phyloP scores from a whole-genome alignment of 1,140 invertebrate genomes.

The Drosophila pruinosa region DNA sequence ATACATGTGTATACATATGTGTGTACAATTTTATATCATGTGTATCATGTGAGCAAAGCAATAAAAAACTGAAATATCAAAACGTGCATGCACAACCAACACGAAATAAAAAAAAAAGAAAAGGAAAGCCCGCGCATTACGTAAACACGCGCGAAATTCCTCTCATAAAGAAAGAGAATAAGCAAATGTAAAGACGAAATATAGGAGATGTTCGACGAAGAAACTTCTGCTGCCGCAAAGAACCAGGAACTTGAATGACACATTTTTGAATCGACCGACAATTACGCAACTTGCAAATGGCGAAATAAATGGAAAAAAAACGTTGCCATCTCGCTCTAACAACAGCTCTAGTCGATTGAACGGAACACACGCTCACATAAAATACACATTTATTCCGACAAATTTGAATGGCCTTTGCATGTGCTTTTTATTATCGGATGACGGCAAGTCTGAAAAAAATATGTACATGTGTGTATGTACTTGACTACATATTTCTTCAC shows the following conservation, averaged over 20 bases:
- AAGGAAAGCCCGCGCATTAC: constrained; percentile 56
- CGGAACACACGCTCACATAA: neutral
- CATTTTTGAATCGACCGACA: constrained; percentile 63
- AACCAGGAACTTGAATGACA: constrained; percentile 77
- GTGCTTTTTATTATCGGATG: constrained; percentile 70
- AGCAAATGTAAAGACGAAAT: no score
- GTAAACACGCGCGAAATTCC: constrained; percentile 52
- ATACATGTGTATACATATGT: constrained; percentile 28
- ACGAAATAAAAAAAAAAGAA: constrained; percentile 11
- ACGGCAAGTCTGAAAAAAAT: constrained; percentile 60
- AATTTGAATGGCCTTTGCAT: constrained; percentile 60
- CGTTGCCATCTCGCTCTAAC: constrained; percentile 25
- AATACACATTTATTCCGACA: constrained; percentile 25
- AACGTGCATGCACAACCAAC: constrained; percentile 5
- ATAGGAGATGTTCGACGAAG: no score
- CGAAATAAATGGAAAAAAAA: constrained; percentile 33
- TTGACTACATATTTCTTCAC: constrained; percentile 58
- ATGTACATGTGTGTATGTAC: constrained; percentile 18
- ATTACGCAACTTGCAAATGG: constrained; percentile 79
- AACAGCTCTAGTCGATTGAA: constrained; percentile 15
- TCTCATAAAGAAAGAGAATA: constrained; percentile 4
- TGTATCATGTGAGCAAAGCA: constrained; percentile 50
- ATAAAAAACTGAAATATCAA: neutral
- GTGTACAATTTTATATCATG: constrained; percentile 17
- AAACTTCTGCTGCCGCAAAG: constrained; percentile 30